Conservation (phyloP, 2,888 invertebrate species). For the Drosophila longiperda region DNA sequence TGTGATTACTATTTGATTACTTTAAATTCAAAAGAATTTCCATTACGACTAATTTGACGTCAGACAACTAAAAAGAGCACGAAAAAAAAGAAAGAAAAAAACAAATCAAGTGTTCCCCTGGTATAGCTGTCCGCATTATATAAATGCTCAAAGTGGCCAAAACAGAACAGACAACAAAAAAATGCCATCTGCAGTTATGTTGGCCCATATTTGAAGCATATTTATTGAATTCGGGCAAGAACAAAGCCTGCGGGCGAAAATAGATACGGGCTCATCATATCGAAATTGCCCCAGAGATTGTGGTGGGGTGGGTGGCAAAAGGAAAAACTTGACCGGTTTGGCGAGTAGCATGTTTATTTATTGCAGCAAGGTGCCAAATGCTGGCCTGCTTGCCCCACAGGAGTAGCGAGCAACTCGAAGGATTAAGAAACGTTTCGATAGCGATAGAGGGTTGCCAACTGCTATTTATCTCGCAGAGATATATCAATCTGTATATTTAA, state of each 20-base stretch:
- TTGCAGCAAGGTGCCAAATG: constrained; percentile 73
- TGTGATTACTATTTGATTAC: constrained; percentile 1
- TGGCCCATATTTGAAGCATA: constrained; percentile 57
- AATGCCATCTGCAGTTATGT: constrained; percentile 36
- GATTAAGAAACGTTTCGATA: constrained; percentile 18
- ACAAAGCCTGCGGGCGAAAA: constrained; percentile 46
- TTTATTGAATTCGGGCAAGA: constrained; percentile 72
- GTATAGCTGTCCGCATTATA: constrained; percentile 42
- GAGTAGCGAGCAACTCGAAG: constrained; percentile 16
- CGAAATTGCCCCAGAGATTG: not conserved
- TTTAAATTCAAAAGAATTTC: constrained; percentile 41
- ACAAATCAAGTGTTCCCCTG: constrained; percentile 54
- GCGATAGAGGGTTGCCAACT: constrained; percentile 39
- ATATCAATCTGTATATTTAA: constrained; percentile 6
- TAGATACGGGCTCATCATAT: constrained; percentile 43
- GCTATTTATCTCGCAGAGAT: constrained; percentile 51
- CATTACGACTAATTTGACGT: constrained; percentile 63
- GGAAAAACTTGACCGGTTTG: constrained; percentile 42
- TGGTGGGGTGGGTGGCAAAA: not conserved
- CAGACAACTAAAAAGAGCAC: constrained; percentile 34
- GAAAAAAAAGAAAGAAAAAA: not conserved
- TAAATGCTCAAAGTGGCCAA: constrained; percentile 38
- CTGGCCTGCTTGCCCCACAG: constrained; percentile 64
- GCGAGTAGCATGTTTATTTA: constrained; percentile 66
- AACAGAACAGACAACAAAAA: not conserved